These are phyloP conservation scores for Zoroaster sp. DNA, from an alignment of 53 echinoderm and acorn worm genomes.

Conservation along the genomic window DNA sequence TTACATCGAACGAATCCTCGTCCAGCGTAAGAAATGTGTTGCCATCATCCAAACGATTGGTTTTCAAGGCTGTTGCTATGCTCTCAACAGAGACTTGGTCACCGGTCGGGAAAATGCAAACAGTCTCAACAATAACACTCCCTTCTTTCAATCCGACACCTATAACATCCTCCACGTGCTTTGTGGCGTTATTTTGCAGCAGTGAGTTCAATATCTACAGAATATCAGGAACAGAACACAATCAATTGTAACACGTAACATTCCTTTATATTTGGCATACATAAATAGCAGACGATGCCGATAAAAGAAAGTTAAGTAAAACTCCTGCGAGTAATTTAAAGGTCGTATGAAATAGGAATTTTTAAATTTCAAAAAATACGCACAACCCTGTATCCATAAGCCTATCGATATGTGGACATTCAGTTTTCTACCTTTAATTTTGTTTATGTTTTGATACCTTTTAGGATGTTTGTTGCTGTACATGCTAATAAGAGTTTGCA, in stretches of 20 bases:
- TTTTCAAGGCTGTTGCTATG: background rate
- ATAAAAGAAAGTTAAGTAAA: no score
- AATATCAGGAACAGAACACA: background rate
- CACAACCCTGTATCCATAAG: no score
- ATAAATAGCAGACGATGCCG: no score
- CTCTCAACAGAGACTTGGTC: background rate
- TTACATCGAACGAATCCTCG: background rate
- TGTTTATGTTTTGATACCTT: no score
- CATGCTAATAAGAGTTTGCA: no score
- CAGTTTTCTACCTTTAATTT: no score
- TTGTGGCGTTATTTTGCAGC: background rate
- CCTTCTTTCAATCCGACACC: constrained; percentile 7
- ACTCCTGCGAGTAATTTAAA: no score
- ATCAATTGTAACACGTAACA: background rate
- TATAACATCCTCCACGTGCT: background rate
- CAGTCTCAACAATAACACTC: constrained; percentile 11
- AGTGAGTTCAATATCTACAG: background rate
- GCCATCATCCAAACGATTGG: background rate
- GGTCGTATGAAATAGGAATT: no score
- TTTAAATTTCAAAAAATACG: no score
- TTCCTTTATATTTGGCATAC: no score
- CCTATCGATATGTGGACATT: no score
- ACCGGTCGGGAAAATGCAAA: background rate
- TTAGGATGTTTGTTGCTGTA: no score
- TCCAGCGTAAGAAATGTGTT: background rate